Conservation (phyloP, 2,113 vertebrate species). For the Hyla sarda region DNA sequence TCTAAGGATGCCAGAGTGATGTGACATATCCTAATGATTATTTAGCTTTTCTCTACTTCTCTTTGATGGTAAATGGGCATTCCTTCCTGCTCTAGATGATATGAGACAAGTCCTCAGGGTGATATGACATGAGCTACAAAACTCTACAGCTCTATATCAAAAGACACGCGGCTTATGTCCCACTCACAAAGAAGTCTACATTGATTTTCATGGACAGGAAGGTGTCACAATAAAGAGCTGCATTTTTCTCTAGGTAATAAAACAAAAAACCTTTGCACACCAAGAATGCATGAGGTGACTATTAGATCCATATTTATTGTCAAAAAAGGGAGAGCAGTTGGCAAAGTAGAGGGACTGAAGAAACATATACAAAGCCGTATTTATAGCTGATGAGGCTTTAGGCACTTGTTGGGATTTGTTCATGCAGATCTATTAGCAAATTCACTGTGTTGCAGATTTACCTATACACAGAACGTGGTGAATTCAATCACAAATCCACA, state of each 20-base stretch:
- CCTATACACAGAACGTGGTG: no score
- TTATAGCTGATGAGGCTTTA: no score
- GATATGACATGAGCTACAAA: neutral
- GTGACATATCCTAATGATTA: conserved; percentile 13
- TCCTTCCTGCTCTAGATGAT: neutral
- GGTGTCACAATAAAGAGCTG: neutral
- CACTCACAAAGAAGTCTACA: neutral
- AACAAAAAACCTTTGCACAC: neutral
- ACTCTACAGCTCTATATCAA: neutral
- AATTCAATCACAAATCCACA: no score
- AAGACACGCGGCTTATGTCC: neutral
- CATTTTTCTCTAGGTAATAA: neutral
- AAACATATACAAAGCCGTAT: no score
- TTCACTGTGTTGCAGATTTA: no score
- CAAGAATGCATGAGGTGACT: neutral
- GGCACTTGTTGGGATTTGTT: no score
- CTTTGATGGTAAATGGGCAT: conserved; percentile 13
- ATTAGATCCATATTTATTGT: neutral
- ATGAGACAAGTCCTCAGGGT: neutral
- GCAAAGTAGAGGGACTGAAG: neutral
- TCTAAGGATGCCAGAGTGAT: neutral
- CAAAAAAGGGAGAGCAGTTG: neutral
- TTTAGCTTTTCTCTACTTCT: neutral
- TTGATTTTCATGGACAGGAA: neutral
- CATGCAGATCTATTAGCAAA: no score